Percentiles rank a stretch among this genome's conserved stretches.
phyloP scores from a whole-genome alignment of 2,797 vertebrate species.

The Lepus townsendii region DNA sequence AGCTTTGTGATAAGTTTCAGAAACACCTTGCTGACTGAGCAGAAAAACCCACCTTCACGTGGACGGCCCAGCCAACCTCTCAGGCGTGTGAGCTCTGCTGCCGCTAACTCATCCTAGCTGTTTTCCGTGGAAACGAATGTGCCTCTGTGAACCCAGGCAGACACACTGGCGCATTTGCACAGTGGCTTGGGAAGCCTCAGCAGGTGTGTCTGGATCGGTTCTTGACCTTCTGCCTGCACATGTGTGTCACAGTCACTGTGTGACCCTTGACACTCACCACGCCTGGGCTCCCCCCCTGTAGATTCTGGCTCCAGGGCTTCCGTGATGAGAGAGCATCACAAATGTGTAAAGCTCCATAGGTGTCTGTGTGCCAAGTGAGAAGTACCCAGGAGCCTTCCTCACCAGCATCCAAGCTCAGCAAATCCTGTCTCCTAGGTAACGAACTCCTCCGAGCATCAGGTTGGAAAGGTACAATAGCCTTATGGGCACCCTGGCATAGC shows the following conservation, averaged over 20 bases:
- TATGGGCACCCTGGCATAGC: not conserved
- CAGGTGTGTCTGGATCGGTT: not conserved
- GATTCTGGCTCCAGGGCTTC: not conserved
- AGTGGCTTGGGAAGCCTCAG: constrained; percentile 3
- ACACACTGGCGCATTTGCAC: not conserved
- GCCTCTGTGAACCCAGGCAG: not conserved
- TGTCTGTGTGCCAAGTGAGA: not conserved
- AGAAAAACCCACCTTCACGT: constrained; percentile 53
- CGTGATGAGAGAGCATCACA: not conserved
- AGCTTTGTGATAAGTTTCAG: constrained; percentile 55
- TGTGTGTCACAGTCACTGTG: not conserved
- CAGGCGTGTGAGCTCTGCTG: not conserved
- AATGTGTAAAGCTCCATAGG: not conserved
- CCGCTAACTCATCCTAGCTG: not conserved
- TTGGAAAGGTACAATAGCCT: not conserved
- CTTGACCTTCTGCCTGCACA: not conserved
- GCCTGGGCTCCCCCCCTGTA: not conserved
- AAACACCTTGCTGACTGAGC: constrained; percentile 58
- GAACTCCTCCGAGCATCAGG: not conserved
- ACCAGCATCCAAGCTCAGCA: not conserved
- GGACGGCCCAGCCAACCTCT: constrained; percentile 49
- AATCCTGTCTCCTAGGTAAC: constrained; percentile 31
- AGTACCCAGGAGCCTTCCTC: not conserved
- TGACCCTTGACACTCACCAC: not conserved
- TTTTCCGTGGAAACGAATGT: not conserved